Conservation (phyloP, 1,140 invertebrate genomes). For the Zaprionus taronus region DNA sequence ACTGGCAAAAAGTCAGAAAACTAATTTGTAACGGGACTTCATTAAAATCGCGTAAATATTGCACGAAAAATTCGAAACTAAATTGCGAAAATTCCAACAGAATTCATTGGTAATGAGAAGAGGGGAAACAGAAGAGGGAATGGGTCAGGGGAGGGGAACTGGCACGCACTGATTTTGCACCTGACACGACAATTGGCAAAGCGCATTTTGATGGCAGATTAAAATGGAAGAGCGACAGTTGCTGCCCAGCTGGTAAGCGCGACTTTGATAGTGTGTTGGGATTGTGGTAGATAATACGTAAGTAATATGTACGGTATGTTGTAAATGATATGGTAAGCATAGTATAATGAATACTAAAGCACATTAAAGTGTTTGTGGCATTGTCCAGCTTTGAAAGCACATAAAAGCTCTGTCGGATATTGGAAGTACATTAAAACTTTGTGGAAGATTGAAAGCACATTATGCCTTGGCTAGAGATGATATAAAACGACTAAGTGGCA, state of each 20-base stretch:
- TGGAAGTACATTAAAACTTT: not conserved
- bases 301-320: not conserved
- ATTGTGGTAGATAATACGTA: not conserved
- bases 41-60: slow-evolving; percentile 73
- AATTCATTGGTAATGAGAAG: not conserved
- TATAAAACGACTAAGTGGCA: not conserved
- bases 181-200: slow-evolving; percentile 24
- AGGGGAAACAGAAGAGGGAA: not conserved
- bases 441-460: too few relatives aligned
- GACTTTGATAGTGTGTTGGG: not conserved
- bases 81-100: slow-evolving; percentile 31
- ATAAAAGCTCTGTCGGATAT: not conserved
- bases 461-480: too few relatives aligned
- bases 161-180: slow-evolving; percentile 5
- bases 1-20: slow-evolving; percentile 33
- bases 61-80: slow-evolving; percentile 43
- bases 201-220: slow-evolving; percentile 75
- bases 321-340: not conserved
- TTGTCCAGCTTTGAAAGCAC: not conserved
- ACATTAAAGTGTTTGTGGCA: too few relatives aligned
- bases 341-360: too few relatives aligned
- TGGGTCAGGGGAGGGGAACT: not conserved
- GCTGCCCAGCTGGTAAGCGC: slow-evolving; percentile 1
- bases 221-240: slow-evolving; percentile 70
- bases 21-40: slow-evolving; percentile 34